Conservation (phyloP, 2,113 vertebrate species). For the Bettongia penicillata region DNA sequence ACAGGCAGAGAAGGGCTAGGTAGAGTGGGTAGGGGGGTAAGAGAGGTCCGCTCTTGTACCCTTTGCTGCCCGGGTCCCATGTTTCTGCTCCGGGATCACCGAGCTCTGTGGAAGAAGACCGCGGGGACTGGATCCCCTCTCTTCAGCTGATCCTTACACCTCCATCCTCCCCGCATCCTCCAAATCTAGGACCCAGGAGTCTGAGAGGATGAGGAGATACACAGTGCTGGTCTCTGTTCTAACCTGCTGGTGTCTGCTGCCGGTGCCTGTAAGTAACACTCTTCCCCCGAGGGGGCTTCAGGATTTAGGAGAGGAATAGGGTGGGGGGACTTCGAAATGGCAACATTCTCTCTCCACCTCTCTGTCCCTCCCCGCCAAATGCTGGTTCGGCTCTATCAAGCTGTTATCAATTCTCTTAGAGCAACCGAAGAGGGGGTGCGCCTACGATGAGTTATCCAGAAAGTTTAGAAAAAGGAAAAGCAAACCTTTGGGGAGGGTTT, state of each 20-base stretch:
- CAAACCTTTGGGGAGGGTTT: background rate
- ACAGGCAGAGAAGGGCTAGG: rapidly evolving
- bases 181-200: background rate
- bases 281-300: background rate
- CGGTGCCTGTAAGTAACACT: conserved; percentile 66
- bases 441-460: background rate
- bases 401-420: background rate
- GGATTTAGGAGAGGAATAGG: no score
- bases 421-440: background rate
- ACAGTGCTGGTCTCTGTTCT: conserved; percentile 51
- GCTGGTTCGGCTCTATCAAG: background rate
- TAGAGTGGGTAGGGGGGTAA: background rate
- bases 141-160: background rate
- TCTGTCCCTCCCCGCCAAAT: background rate
- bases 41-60: background rate
- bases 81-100: background rate
- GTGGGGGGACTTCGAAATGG: background rate
- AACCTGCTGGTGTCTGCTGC: conserved; percentile 74
- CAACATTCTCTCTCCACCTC: background rate
- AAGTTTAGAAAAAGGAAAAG: background rate
- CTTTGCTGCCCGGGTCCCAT: background rate
- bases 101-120: background rate
- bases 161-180: background rate
- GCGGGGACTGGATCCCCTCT: background rate
- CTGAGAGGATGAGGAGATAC: conserved; percentile 59